Conservation (phyloP, 1,140 invertebrate genomes). For the Atopsyche davidsoni region DNA sequence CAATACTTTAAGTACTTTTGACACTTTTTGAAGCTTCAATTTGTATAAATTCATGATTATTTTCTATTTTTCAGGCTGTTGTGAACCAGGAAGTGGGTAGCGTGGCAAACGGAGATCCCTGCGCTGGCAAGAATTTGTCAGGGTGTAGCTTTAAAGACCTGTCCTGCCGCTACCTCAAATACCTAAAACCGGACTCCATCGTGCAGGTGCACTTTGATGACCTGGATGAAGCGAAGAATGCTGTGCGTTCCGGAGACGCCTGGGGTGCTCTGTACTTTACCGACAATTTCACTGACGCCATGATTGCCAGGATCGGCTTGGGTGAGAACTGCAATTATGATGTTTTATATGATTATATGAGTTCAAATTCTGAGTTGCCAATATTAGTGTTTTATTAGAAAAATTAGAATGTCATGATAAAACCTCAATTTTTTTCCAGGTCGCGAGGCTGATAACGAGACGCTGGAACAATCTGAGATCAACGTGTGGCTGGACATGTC, state of each 20-base stretch:
- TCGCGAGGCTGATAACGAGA: conserved; percentile 64
- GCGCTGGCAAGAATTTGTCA: conserved; percentile 39
- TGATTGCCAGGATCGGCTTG: conserved; percentile 64
- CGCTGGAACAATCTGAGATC: conserved; percentile 75
- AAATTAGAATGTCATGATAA: not conserved
- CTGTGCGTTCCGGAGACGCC: conserved; percentile 66
- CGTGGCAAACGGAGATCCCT: conserved; percentile 45
- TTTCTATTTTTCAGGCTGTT: conserved; percentile 61
- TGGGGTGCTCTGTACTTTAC: conserved; percentile 86
- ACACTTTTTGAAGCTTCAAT: not conserved
- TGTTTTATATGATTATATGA: too few relatives aligned
- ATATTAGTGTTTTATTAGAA: not conserved
- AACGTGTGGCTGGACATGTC: conserved; percentile 87
- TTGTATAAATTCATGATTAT: not conserved
- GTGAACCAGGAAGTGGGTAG: conserved; percentile 76
- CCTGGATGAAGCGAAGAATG: conserved; percentile 59
- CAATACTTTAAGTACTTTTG: too few relatives aligned
- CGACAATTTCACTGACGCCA: conserved; percentile 76
- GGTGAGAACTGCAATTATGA: conserved; percentile 45
- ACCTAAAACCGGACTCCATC: conserved; percentile 60
- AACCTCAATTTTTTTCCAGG: conserved; percentile 37
- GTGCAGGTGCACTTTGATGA: conserved; percentile 63
- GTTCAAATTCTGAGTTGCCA: not conserved
- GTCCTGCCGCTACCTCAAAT: conserved; percentile 69
- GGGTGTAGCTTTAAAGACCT: conserved; percentile 65